Conservation (phyloP, 2,888 invertebrate genomes). For the Chloroclystis v-ata region DNA sequence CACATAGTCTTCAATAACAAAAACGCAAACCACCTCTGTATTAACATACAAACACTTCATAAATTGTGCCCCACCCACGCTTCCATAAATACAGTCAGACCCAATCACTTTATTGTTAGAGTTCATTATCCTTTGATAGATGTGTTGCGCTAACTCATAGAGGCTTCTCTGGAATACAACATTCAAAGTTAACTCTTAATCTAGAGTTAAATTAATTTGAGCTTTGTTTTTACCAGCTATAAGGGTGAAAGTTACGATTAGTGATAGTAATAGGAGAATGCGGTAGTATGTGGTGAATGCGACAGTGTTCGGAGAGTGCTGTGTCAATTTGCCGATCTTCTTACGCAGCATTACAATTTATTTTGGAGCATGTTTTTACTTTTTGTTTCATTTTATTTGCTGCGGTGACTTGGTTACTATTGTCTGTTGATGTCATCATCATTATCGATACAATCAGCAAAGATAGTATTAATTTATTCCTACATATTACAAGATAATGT, state of each 20-base stretch:
- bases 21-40: conserved; percentile 23
- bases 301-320: conserved; percentile 69
- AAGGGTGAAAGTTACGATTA: conserved; percentile 24
- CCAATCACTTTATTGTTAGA: conserved; percentile 47
- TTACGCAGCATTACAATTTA: conserved; percentile 59
- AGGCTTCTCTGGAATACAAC: conserved; percentile 35
- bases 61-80: conserved; percentile 52
- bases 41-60: conserved; percentile 61
- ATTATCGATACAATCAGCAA: too few species aligned
- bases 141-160: conserved; percentile 45
- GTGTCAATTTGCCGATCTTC: conserved; percentile 70
- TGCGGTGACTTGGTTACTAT: conserved; percentile 3
- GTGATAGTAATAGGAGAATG: conserved; percentile 19
- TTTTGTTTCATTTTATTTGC: conserved; percentile 54
- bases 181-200: conserved; percentile 26
- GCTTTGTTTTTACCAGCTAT: conserved; percentile 24
- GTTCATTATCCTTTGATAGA: conserved; percentile 59
- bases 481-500: too few species aligned
- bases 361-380: conserved; percentile 51
- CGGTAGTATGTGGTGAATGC: conserved; percentile 45
- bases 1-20: conserved; percentile 4
- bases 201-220: conserved; percentile 11
- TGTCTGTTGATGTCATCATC: too few species aligned
- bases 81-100: conserved; percentile 27
- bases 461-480: too few species aligned